Evolutionary conservation across 2,797 vertebrate species (phyloP).

Genomic region (Danio aesculapii): DNA sequence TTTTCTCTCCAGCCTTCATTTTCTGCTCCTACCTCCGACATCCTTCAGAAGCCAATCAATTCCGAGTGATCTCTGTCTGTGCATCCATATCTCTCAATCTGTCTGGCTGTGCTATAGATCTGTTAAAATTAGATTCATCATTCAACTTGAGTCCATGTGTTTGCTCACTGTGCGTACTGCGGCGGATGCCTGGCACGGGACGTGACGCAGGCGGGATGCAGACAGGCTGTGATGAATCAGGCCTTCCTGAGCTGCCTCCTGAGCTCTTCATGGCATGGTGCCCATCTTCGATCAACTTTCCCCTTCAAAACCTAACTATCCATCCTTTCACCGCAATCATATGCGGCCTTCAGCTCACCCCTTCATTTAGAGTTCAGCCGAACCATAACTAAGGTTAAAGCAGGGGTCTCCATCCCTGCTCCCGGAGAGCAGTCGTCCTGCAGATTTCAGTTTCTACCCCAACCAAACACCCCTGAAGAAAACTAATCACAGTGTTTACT

Average conservation of each 20-base stretch:
- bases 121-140: conserved; percentile 53
- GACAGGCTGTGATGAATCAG: conserved; percentile 48
- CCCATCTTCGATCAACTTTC: conserved; percentile 23
- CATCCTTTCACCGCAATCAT: conserved; percentile 26
- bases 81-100: conserved; percentile 42
- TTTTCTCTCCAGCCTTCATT: conserved; percentile 30
- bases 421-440: too few relatives aligned
- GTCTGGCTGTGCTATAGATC: conserved; percentile 44
- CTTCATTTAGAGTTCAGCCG: conserved; percentile 7
- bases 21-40: conserved; percentile 14
- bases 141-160: neutral
- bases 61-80: conserved; percentile 26
- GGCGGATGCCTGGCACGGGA: neutral
- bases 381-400: neutral
- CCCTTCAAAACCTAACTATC: neutral
- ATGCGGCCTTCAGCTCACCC: neutral
- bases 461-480: too few relatives aligned
- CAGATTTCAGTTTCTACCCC: too few relatives aligned
- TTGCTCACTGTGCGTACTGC: conserved; percentile 8
- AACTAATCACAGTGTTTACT: too few relatives aligned
- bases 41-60: conserved; percentile 44
- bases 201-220: conserved; percentile 7
- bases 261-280: conserved; percentile 8
- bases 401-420: neutral
- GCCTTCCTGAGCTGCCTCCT: conserved; percentile 1